Percentiles rank a stretch among this genome's conserved stretches.
phyloP scores from a whole-genome alignment of 64 coral and sea anemone species.

The Porites lutea region DNA sequence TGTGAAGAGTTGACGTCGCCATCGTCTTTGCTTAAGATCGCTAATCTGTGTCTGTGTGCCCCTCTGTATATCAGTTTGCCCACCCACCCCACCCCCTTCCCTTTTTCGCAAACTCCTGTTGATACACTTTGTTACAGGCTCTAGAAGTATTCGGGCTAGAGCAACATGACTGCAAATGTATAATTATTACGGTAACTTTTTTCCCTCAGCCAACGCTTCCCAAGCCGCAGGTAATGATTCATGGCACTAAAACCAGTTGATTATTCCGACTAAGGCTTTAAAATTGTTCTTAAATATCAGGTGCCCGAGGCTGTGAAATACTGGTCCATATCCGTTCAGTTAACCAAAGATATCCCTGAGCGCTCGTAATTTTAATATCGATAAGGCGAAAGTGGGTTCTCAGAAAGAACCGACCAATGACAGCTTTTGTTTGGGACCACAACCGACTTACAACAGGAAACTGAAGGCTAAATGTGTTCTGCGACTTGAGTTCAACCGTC shows the following conservation, averaged over 20 bases:
- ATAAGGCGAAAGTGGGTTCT: not conserved
- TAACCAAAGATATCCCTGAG: constrained; percentile 29
- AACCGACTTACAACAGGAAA: not conserved
- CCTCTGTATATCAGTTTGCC: too few relatives aligned
- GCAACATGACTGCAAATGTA: not conserved
- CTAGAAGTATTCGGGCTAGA: too few relatives aligned
- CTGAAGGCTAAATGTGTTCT: not conserved
- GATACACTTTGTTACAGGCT: too few relatives aligned
- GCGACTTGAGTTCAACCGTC: not conserved
- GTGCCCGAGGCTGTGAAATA: not conserved
- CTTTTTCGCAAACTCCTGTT: too few relatives aligned
- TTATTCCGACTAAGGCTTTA: constrained; percentile 2
- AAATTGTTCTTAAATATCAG: constrained; percentile 9
- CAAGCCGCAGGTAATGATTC: not conserved
- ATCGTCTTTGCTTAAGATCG: too few relatives aligned
- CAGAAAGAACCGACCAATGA: not conserved
- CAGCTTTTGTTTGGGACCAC: too few relatives aligned
- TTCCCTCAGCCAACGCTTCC: not conserved
- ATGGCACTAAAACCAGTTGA: not conserved
- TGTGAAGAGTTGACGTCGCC: too few relatives aligned
- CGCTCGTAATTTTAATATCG: not conserved
- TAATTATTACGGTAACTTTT: not conserved
- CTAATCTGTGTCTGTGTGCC: too few relatives aligned
- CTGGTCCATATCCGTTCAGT: constrained; percentile 21
- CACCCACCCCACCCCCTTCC: too few relatives aligned